These are phyloP conservation scores for Cheilosia soror DNA, from an alignment of 2,888 invertebrate species.

Conservation along the genomic window DNA sequence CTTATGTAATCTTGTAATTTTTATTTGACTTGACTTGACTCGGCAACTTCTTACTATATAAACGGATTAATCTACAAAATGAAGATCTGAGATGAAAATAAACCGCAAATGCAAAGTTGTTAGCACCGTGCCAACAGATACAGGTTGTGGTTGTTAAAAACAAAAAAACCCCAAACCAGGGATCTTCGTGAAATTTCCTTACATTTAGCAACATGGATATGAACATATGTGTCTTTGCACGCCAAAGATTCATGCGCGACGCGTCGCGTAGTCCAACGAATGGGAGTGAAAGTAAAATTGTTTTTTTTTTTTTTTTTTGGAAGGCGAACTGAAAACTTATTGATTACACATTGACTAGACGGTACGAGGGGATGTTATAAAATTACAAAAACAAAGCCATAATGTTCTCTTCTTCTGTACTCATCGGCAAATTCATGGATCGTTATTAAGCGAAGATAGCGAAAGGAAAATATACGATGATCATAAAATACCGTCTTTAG, in stretches of 20 bases:
- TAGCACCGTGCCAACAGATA: constrained; percentile 28
- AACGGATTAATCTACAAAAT: neutral
- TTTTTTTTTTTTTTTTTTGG: constrained; percentile 7
- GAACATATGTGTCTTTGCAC: neutral
- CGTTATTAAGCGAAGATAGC: constrained; percentile 16
- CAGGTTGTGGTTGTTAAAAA: constrained; percentile 1
- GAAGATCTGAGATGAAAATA: neutral
- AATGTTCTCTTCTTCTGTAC: neutral
- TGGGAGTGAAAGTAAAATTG: constrained; percentile 49
- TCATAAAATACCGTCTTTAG: constrained; percentile 24
- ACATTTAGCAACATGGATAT: constrained; percentile 33
- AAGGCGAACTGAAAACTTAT: constrained; percentile 27
- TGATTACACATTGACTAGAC: constrained; percentile 12
- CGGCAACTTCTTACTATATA: neutral
- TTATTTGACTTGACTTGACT: constrained; percentile 9
- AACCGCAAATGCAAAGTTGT: neutral
- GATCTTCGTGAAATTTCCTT: constrained; percentile 48
- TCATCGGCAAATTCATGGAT: constrained; percentile 7
- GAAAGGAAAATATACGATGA: constrained; percentile 18
- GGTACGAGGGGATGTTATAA: constrained; percentile 12
- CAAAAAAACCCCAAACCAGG: constrained; percentile 4
- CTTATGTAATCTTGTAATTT: constrained; percentile 32
- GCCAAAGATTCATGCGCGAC: neutral
- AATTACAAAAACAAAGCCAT: neutral
- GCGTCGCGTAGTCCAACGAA: neutral